Evolutionary conservation across 2,797 vertebrate genomes (phyloP), one percentile per base, ranked within the genome.

Genomic region (Karalla daura): DNA sequence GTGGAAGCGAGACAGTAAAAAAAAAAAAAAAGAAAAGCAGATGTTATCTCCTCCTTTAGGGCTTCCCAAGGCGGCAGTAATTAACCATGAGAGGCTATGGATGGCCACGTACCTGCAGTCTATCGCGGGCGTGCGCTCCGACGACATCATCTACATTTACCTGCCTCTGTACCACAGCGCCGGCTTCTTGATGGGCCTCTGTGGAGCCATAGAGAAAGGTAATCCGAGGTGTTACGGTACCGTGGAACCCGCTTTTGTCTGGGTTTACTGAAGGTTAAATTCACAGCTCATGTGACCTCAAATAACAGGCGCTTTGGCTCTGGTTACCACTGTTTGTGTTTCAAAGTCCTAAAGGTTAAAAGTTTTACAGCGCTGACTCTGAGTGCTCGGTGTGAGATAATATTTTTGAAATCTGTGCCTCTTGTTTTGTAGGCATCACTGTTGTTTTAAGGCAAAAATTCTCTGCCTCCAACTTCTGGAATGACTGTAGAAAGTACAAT

Each of bases 401-500:
- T n/a, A 7, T 37, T 55, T 10, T 24, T 78, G 36, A 68, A 51
- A 49, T 60, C 2, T 68, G 18, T 55, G 18, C 25, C 2, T 65
- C 17, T 70, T 62, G 13, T n/a, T 68, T 64, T 63, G 2, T 55
- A 97, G 96, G 96, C 39, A 88, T 86, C 43, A 96, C 95, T 6
- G 0, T 96, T 33, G 92, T 93, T 75, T 88, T 97, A 54, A 90
- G 83, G 18, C 83, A 83, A 35, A 97, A 93, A 86, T 98, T 98
- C 87, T 98, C 96, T 40, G 93, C 92, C 49, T 95, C 94, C 63
- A 89, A 93, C 37, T 97, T 96, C 81, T 97, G 95, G 96, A 93
- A 92, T 5, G 96, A 98, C 77, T 97, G 96, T 74, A 93, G 95
- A 63, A 95, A 95, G 79, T 86, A 96, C 50, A 93, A 96, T 0